Conservation (phyloP, 2,113 vertebrate species). For the Panthera uncia region DNA sequence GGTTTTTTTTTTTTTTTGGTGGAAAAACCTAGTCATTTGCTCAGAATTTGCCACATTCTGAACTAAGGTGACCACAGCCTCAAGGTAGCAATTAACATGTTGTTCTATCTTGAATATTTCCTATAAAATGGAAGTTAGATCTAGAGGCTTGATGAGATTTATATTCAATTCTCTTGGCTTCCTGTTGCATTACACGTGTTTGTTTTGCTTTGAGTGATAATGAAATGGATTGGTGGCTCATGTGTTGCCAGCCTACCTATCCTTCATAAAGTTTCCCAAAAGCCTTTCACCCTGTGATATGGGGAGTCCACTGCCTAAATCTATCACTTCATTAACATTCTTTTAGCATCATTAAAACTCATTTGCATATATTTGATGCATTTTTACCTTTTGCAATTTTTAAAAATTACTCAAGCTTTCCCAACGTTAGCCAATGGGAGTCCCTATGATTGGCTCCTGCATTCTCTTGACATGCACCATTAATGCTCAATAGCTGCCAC, state of each 20-base stretch:
- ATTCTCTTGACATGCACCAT: background rate
- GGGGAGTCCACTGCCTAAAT: background rate
- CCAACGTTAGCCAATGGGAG: background rate
- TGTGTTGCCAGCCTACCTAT: background rate
- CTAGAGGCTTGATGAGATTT: background rate
- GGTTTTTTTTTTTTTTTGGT: background rate
- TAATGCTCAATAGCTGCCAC: background rate
- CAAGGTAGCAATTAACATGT: background rate
- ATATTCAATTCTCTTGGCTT: background rate
- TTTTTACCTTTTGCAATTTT: slow-evolving; percentile 29
- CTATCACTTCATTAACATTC: background rate
- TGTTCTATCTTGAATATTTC: background rate
- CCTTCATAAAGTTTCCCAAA: background rate
- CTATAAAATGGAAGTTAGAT: background rate
- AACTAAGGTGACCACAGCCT: background rate
- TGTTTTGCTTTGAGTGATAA: background rate
- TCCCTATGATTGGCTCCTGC: background rate
- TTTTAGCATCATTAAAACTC: background rate
- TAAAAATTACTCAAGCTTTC: slow-evolving; percentile 15
- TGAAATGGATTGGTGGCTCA: background rate
- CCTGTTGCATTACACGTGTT: background rate
- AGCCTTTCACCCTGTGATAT: background rate
- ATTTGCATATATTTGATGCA: background rate
- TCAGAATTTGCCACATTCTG: background rate
- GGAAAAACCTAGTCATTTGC: background rate